Evolutionary conservation across 2,888 invertebrate genomes (phyloP).

Genomic region (Mimumesa dahlbomi): DNA sequence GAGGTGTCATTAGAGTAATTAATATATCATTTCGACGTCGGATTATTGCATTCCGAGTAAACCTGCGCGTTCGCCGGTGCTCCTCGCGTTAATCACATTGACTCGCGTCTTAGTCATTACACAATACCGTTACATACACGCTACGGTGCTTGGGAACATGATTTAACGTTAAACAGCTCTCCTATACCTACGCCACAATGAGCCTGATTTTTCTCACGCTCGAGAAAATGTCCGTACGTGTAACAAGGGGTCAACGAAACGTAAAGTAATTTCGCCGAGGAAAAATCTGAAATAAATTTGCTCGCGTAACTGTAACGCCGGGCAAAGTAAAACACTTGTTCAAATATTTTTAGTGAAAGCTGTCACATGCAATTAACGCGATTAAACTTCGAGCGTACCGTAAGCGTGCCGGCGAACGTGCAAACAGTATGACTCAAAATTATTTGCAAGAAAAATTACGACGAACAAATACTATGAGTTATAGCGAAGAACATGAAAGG

Average conservation of each 20-base stretch:
- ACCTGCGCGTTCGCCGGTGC: conserved; percentile 1
- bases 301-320: not conserved
- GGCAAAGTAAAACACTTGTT: not conserved
- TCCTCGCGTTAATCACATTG: conserved; percentile 28
- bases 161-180: conserved; percentile 28
- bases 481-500: too few species aligned
- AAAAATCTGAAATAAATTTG: not conserved
- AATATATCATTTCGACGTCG: conserved; percentile 15
- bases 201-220: conserved; percentile 30
- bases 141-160: conserved; percentile 30
- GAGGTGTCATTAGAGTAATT: conserved; percentile 9
- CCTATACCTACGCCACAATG: conserved; percentile 17
- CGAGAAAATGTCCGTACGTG: conserved; percentile 11
- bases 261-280: not conserved
- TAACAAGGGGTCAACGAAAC: conserved; percentile 28
- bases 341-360: not conserved
- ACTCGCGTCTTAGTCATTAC: conserved; percentile 35
- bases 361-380: too few species aligned
- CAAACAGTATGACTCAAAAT: too few species aligned
- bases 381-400: too few species aligned
- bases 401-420: too few species aligned
- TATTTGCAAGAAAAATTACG: too few species aligned
- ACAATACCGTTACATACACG: conserved; percentile 42
- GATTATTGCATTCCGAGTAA: not conserved
- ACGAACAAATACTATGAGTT: too few species aligned